These are phyloP conservation scores for Stramonita haemastoma DNA, from an alignment of 2,888 invertebrate genomes.

Conservation along the genomic window DNA sequence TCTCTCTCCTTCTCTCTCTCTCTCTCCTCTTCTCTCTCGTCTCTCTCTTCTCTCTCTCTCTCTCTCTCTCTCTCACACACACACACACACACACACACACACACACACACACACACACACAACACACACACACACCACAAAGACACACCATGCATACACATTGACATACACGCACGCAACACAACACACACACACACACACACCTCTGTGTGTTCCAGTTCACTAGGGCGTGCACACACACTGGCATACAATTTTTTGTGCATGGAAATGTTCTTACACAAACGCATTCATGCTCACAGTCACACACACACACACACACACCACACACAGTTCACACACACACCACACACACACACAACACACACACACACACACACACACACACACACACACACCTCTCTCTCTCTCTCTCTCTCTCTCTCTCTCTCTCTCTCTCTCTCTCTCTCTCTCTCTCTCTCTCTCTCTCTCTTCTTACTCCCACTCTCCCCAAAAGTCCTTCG, in stretches of 20 bases:
- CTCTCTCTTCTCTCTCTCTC: not conserved
- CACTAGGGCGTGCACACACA: too few relatives aligned
- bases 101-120: not conserved
- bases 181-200: not conserved
- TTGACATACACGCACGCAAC: not conserved
- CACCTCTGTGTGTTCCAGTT: not conserved
- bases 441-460: slow-evolving; percentile 14
- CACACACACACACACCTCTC: not conserved
- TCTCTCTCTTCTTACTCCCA: slow-evolving; percentile 10
- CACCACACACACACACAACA: too few relatives aligned
- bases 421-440: slow-evolving; percentile 14
- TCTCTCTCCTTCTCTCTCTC: not conserved
- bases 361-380: not conserved
- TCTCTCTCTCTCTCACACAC: not conserved
- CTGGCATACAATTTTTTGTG: too few relatives aligned
- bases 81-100: not conserved
- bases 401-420: not conserved
- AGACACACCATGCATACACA: not conserved
- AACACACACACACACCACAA: not conserved
- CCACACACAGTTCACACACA: too few relatives aligned
- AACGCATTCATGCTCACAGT: too few relatives aligned
- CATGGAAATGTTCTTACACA: too few relatives aligned
- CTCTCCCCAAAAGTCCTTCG: too few relatives aligned
- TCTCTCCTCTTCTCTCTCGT: not conserved
- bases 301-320: too few relatives aligned